Evolutionary conservation across 2,113 vertebrate species (phyloP).

Genomic region (Istiophorus platypterus): DNA sequence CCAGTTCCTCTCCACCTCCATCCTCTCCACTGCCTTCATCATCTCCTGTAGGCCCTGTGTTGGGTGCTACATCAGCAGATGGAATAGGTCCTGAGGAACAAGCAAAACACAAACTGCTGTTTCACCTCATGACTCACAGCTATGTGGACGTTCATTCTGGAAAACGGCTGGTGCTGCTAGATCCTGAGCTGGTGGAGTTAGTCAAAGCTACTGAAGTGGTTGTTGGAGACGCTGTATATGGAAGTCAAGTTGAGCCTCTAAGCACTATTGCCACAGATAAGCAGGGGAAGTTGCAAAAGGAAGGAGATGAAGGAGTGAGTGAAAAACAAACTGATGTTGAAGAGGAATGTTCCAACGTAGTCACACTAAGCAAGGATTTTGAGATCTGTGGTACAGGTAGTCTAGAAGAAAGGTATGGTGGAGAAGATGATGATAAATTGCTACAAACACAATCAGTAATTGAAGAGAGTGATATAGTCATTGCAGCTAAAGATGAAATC

Average conservation of each 20-base stretch:
- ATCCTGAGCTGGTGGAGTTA: conserved; percentile 81
- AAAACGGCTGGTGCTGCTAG: conserved; percentile 88
- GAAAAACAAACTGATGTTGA: conserved; percentile 11
- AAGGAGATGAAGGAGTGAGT: conserved; percentile 17
- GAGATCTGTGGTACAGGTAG: neutral
- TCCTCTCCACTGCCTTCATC: conserved; percentile 59
- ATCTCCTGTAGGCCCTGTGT: conserved; percentile 33
- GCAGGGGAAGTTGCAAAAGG: conserved; percentile 6
- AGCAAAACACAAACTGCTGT: conserved; percentile 80
- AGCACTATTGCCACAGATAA: conserved; percentile 12
- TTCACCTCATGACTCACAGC: conserved; percentile 91
- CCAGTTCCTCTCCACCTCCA: conserved; percentile 70
- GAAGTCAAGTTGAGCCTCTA: neutral
- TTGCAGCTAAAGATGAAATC: conserved; percentile 3
- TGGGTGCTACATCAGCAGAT: conserved; percentile 55
- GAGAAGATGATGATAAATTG: neutral
- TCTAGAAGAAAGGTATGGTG: conserved; percentile 13
- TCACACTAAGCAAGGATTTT: neutral
- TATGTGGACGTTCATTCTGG: conserved; percentile 90
- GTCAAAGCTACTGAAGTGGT: conserved; percentile 49
- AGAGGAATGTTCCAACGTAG: conserved; percentile 13
- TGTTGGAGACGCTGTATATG: conserved; percentile 4
- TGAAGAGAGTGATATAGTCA: neutral
- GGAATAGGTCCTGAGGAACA: conserved; percentile 57
- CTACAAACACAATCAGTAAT: neutral